phyloP scores from a whole-genome alignment of 1,140 invertebrate genomes.

The Acromyrmex heyeri region DNA sequence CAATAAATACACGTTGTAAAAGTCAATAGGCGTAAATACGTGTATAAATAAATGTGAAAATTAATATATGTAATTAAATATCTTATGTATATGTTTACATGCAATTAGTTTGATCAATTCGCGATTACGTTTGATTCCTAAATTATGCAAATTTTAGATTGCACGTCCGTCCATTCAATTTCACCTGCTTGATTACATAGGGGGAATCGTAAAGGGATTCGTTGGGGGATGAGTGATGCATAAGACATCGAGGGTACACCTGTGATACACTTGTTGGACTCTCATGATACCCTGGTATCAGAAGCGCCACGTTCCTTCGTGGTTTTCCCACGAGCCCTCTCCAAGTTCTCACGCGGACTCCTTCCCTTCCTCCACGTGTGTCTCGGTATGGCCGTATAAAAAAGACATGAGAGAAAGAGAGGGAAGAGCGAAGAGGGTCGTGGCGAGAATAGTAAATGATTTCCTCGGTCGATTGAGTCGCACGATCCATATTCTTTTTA shows the following conservation, averaged over 20 bases:
- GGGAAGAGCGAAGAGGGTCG: constrained; percentile 14
- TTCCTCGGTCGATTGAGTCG: constrained; percentile 34
- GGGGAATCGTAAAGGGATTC: background rate
- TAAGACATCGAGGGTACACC: constrained; percentile 31
- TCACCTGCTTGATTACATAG: background rate
- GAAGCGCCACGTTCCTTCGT: constrained; percentile 85
- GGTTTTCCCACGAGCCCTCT: constrained; percentile 86
- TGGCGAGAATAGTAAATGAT: constrained; percentile 52
- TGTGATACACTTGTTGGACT: constrained; percentile 30
- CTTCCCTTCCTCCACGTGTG: constrained; percentile 45
- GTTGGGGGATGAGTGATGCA: constrained; percentile 7
- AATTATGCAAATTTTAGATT: background rate
- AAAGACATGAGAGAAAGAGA: constrained; percentile 8
- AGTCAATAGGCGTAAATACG: background rate
- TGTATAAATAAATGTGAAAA: background rate
- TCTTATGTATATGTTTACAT: background rate
- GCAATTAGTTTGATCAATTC: background rate
- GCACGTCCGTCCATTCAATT: background rate
- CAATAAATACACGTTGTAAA: background rate
- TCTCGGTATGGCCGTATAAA: constrained; percentile 2
- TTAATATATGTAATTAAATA: constrained; percentile 13
- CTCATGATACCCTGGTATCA: constrained; percentile 81
- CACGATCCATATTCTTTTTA: constrained; percentile 43
- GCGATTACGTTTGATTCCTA: background rate
- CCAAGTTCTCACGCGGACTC: constrained; percentile 82